Evolutionary conservation across 2,113 vertebrate species (phyloP).

Genomic region (Leucopternis melanops): DNA sequence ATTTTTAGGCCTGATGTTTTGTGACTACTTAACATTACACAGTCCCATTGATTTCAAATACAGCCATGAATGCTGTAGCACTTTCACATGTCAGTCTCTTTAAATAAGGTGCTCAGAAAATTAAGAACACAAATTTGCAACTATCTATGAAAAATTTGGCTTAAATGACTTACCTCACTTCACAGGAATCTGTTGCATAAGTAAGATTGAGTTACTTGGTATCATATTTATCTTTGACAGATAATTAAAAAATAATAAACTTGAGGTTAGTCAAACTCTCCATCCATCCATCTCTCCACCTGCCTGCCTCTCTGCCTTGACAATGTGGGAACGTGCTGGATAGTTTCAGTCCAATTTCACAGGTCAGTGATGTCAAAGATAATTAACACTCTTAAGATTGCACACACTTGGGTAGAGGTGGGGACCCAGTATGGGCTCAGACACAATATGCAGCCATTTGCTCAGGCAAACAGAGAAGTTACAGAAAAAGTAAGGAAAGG

Average conservation of each 20-base stretch:
- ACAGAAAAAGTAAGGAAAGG: not conserved
- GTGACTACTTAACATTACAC: not conserved
- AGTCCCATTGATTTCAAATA: not conserved
- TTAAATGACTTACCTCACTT: not conserved
- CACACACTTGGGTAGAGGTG: not conserved
- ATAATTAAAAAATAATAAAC: not conserved
- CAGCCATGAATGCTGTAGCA: not conserved
- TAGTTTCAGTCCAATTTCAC: not conserved
- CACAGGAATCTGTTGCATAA: not conserved
- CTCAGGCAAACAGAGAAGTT: not conserved
- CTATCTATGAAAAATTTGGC: not conserved
- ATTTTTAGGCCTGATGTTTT: not conserved
- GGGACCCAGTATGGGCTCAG: not conserved
- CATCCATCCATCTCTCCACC: not conserved
- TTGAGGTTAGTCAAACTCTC: not conserved
- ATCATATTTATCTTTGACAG: not conserved
- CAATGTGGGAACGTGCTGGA: not conserved
- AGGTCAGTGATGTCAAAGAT: not conserved
- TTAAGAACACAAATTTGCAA: not conserved
- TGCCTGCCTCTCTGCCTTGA: not conserved
- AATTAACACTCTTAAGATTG: not conserved
- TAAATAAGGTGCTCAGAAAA: not conserved
- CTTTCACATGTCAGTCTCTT: not conserved
- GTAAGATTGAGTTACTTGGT: not conserved
- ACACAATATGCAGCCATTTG: not conserved